Conservation (phyloP, 2,797 vertebrate species). For the Bovichtus diacanthus region DNA sequence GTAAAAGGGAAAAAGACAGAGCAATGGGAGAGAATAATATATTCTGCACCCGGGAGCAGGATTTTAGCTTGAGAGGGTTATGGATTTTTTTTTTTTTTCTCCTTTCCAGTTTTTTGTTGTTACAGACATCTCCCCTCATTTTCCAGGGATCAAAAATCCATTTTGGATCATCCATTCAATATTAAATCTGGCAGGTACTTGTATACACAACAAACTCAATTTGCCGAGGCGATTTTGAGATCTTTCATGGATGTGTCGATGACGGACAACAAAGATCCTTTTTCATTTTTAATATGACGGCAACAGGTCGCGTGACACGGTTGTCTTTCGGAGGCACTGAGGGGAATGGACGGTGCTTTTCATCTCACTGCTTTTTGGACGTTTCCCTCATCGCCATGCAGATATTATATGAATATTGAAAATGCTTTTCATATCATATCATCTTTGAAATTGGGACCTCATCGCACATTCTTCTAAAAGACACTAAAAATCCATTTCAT, state of each 20-base stretch:
- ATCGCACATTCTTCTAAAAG: slow-evolving; percentile 24
- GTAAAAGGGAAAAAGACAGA: slow-evolving; percentile 83
- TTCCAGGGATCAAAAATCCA: slow-evolving; percentile 89
- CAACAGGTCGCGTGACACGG: slow-evolving; percentile 51
- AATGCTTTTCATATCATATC: background rate
- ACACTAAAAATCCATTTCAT: slow-evolving; percentile 47
- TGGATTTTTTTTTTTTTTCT: slow-evolving; percentile 72
- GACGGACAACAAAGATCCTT: slow-evolving; percentile 80
- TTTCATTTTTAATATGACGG: slow-evolving; percentile 70
- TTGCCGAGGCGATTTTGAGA: slow-evolving; percentile 86
- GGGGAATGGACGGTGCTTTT: background rate
- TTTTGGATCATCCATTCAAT: slow-evolving; percentile 87
- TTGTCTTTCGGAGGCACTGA: background rate
- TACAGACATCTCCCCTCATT: slow-evolving; percentile 88
- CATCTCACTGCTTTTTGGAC: background rate
- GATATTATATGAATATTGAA: slow-evolving; percentile 30
- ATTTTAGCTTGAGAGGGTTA: slow-evolving; percentile 87
- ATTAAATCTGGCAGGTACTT: slow-evolving; percentile 91
- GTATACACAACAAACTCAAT: slow-evolving; percentile 90
- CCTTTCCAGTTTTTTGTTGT: slow-evolving; percentile 68
- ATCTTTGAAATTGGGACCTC: slow-evolving; percentile 19
- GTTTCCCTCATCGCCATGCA: background rate
- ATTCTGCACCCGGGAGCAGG: slow-evolving; percentile 81
- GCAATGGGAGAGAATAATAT: slow-evolving; percentile 73
- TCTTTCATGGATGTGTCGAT: slow-evolving; percentile 83